Conservation (phyloP, 2,888 invertebrate genomes). For the Acronicta leporina region DNA sequence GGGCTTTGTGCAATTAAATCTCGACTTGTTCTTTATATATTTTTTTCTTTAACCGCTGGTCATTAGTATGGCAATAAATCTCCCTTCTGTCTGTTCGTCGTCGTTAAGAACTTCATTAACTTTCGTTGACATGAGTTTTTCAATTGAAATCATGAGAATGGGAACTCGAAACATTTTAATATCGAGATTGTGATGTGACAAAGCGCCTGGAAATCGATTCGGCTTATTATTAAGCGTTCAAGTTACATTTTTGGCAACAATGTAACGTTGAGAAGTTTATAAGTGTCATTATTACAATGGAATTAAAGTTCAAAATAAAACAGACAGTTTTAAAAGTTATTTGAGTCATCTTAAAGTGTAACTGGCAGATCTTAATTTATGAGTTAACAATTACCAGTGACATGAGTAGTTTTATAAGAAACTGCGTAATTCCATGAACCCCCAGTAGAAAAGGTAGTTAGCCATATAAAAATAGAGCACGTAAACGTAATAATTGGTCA, state of each 20-base stretch:
- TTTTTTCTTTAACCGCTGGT: slow-evolving; percentile 71
- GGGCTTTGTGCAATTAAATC: slow-evolving; percentile 46
- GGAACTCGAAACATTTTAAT: slow-evolving; percentile 74
- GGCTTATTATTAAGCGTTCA: slow-evolving; percentile 39
- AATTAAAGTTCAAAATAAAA: slow-evolving; percentile 44
- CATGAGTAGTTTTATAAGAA: slow-evolving; percentile 30
- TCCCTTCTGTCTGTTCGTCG: slow-evolving; percentile 72
- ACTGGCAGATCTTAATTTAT: slow-evolving; percentile 45
- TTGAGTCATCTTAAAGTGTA: slow-evolving; percentile 16
- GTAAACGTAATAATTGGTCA: slow-evolving; percentile 54
- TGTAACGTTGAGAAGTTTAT: slow-evolving; percentile 18
- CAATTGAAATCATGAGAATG: slow-evolving; percentile 74
- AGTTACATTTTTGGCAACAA: slow-evolving; percentile 29
- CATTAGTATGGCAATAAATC: slow-evolving; percentile 85
- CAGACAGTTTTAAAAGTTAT: slow-evolving; percentile 5
- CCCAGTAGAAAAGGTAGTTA: slow-evolving; percentile 11
- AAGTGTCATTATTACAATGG: slow-evolving; percentile 29
- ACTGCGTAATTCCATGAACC: slow-evolving; percentile 38
- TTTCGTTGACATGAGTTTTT: slow-evolving; percentile 75
- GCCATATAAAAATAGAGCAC: slow-evolving; percentile 45
- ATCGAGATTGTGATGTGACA: slow-evolving; percentile 70
- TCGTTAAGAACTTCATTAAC: slow-evolving; percentile 85
- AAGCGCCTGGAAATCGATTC: slow-evolving; percentile 74
- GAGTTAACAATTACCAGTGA: slow-evolving; percentile 59
- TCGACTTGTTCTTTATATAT: slow-evolving; percentile 39